Evolutionary conservation across 2,113 vertebrate species (phyloP), one percentile per base, ranked within the genome.

Genomic region (Rafetus swinhoei): DNA sequence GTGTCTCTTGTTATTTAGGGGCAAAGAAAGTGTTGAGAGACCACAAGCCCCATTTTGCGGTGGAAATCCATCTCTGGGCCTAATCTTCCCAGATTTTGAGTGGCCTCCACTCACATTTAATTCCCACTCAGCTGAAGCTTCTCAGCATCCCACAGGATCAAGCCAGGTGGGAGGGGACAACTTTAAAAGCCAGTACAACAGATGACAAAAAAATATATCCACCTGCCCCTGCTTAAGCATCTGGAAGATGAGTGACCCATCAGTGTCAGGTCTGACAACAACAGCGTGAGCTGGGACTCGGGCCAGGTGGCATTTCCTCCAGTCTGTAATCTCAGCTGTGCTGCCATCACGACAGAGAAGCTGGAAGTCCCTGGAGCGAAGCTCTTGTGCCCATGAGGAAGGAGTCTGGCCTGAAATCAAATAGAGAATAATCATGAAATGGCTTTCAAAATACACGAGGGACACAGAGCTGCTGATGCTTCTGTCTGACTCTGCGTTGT

Each of bases 191-290:
- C 52, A 84, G 74, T 1, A 4, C 15, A 54, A 16, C n/a, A 18
- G 56, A 55, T 6, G 6, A 76, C 62, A 86, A 74, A 86, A 86
- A 62, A 85, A 0, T 0, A 1, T 55, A 86, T 98, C 59, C 97
- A 99, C 99, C 97, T 98, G 97, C 57, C 99, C 99, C 56, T 99
- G 98, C 1, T 90, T 97, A 21, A 99, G 98, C 96, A 99, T 96
- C 81, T 92, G 98, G 88, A 98, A 99, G 84, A 99, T 94, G 87
- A 98, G 90, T 3, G 96, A 93, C 12, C 98, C 97, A 0, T 98
- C 97, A 2, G 97, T 85, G 88, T 98, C 97, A 0, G 93, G 93
- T 55, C 98, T 95, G 57, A 99, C 98, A n/a, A 99, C 97, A 69
- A 99, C 97, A 0, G 99, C 99, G 0, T 98, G 98, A 2, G 98